Base-by-base conservation (phyloP, 2,797 vertebrate genomes). In the Anniella stebbinsi region DNA sequence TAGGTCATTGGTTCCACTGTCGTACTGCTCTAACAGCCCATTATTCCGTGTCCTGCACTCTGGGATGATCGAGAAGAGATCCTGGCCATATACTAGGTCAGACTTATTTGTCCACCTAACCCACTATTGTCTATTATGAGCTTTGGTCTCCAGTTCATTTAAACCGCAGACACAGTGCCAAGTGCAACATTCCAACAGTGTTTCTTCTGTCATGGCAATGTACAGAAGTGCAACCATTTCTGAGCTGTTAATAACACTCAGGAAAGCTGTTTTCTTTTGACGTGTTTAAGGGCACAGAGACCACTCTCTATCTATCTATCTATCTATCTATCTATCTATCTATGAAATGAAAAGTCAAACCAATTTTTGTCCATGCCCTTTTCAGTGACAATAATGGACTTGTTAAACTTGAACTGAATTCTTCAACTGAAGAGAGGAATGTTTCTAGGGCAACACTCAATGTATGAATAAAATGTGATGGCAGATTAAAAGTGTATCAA, bases 401-500 rank as follows among this genome's bases (percentile, higher is more conserved):
- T 91, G 36, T 5, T 67, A 48, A 77, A 1, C 80, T 25, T 83
- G 45, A 83, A 70, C 80, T 60, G 66, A 89, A 90, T 67, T n/a
- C 5, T 4, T 41, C 67, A 81, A 72, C 89, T 87, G 33, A 76
- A 36, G 86, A 87, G 51, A 81, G 86, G 83, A n/a, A 1, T 70
- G 9, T 48, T 91, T 86, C 51, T 4, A 67, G 63, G 72, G 7
- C 38, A 88, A 18, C 21, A 23, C 69, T 28, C 69, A 28, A 28
- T 0, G 41, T 63, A 57, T 28, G 28, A 88, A 48, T 28, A 33
- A 80, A 77, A 78, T n/a, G 36, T 66, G 75, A 41, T 1, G 38
- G 23, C 38, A 84, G 45, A 67, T 9, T 51, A 84, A 89, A 90
- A 88, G 82, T 3, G 36, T 83, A 73, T 75, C 57, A 77, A 48